Evolutionary conservation across 2,113 vertebrate species (phyloP).

Genomic region (Smithornis capensis): DNA sequence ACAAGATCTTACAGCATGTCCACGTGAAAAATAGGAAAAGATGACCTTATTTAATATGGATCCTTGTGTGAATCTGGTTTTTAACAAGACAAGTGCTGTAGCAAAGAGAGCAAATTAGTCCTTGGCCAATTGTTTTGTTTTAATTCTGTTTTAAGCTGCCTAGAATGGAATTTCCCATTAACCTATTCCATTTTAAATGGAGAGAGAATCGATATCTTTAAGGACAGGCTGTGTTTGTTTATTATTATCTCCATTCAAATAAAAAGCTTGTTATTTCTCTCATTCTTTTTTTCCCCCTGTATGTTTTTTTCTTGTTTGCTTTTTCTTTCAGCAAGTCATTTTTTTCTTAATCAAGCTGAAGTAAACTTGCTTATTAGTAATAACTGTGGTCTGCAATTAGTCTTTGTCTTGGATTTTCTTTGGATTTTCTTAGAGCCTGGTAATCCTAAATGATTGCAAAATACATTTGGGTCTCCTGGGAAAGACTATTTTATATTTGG

Average conservation of each 20-base stretch:
- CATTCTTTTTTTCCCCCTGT: accelerated
- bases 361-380: background rate
- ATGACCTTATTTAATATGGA: background rate
- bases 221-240: background rate
- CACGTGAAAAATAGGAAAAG: background rate
- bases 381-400: background rate
- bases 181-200: background rate
- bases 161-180: constrained; percentile 1
- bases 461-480: background rate
- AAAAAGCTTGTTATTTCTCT: background rate
- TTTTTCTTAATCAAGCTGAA: background rate
- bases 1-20: background rate
- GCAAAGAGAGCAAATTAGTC: background rate
- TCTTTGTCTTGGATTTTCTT: background rate
- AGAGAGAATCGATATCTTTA: background rate
- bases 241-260: background rate
- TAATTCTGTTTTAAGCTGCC: background rate
- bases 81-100: background rate
- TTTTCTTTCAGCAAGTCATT: background rate
- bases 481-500: background rate
- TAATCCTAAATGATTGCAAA: background rate
- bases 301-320: background rate
- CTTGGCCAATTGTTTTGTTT: background rate
- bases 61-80: background rate
- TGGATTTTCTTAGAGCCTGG: background rate